Evolutionary conservation across 2,113 vertebrate genomes (phyloP), one percentile per base, ranked within the genome.

Genomic region (Cheilinus undulatus): DNA sequence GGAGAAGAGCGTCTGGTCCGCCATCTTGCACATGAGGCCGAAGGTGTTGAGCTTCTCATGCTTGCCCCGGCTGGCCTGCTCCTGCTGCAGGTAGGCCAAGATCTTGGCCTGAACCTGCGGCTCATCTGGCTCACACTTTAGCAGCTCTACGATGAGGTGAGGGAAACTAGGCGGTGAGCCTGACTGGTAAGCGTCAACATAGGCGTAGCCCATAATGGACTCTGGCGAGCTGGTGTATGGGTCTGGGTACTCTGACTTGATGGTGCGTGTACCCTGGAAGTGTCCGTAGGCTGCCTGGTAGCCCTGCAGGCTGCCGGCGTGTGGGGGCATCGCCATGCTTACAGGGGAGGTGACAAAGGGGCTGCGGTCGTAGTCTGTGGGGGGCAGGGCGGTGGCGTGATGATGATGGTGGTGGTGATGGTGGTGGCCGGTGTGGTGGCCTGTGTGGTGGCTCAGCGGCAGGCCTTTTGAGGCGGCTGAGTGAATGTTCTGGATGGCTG

Each of bases 11-110:
- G 97, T 99, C 89, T 99, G 98, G 90, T 99, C 97, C 0, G 97
- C 97, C 97, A 99, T 99, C 95, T 99, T 99, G 89, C 97, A 99
- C 96, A 99, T 97, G 54, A 99, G 96, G 69, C 97, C 98, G 26
- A 99, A 99, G 0, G 96, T 97, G 91, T 97, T 97, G 91, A 99
- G 96, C 91, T 96, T 97, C 80, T 99, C 98, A 0, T 98, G 97
- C 73, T 97, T 98, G 91, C 95, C 93, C 48, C 97, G 94, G 86
- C 93, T 96, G 15, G 96, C 97, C 90, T 99, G 97, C 79, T 99
- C 98, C 87, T 99, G 97, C 91, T 99, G 98, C 86, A 99, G 84
- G 53, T 97, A 97, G 4, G 96, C 92, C 92, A 96, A 93, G 86
- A 99, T 98, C 91, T 97, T 97, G 54, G 95, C 95, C 92, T 98